phyloP scores from a whole-genome alignment of 2,888 invertebrate species.

The Clunio marinus region DNA sequence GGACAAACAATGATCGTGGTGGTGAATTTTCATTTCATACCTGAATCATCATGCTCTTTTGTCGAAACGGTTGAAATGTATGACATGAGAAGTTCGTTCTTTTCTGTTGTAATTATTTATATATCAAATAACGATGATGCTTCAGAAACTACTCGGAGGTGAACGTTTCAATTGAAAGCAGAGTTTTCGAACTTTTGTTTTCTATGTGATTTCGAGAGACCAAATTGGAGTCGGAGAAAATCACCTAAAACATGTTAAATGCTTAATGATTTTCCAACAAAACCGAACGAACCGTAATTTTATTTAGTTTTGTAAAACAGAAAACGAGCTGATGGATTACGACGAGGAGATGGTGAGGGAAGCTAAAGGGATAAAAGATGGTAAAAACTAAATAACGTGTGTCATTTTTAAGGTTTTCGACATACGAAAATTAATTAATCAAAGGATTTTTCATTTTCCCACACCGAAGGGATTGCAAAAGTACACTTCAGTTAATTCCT shows the following conservation, averaged over 20 bases:
- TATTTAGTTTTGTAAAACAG: constrained; percentile 15
- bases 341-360: not conserved
- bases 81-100: not conserved
- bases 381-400: constrained; percentile 32
- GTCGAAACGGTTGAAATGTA: not conserved
- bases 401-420: constrained; percentile 35
- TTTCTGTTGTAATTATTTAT: constrained; percentile 3
- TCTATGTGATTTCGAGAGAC: not conserved
- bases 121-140: not conserved
- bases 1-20: not conserved
- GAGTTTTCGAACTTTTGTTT: not conserved
- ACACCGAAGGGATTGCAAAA: constrained; percentile 19
- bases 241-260: constrained; percentile 1
- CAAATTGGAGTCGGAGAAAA: not conserved
- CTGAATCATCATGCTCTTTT: constrained; percentile 1
- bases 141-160: not conserved
- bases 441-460: constrained; percentile 28
- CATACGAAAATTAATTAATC: constrained; percentile 36
- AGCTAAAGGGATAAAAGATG: too few species aligned
- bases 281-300: constrained; percentile 36
- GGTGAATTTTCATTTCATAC: too few species aligned
- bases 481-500: constrained; percentile 20
- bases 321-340: not conserved
- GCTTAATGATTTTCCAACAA: constrained; percentile 34
- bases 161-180: not conserved